Conservation (phyloP, 2,113 vertebrate genomes). For the Mustela nigripes region DNA sequence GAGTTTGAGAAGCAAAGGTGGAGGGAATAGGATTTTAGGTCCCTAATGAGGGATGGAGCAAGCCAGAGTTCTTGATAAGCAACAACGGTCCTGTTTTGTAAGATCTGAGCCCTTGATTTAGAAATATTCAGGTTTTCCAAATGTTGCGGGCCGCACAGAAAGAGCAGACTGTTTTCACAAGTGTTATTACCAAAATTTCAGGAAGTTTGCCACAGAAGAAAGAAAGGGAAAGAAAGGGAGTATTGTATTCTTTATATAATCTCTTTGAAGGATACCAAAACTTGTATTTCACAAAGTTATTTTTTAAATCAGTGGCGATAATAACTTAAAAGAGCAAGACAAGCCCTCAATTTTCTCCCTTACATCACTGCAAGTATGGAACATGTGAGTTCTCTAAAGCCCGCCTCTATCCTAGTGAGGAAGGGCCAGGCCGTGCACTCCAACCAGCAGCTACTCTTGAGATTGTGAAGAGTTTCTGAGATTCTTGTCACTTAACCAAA, state of each 20-base stretch:
- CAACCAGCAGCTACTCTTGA: background rate
- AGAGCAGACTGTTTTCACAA: background rate
- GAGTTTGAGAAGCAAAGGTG: background rate
- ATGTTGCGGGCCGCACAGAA: background rate
- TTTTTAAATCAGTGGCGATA: background rate
- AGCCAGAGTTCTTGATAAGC: background rate
- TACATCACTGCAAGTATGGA: background rate
- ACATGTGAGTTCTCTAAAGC: background rate
- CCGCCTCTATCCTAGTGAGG: background rate
- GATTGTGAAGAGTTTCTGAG: background rate
- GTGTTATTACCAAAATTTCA: background rate
- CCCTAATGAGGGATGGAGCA: background rate
- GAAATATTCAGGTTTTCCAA: background rate
- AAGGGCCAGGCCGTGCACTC: background rate
- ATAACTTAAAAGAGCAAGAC: background rate
- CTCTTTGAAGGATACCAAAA: background rate
- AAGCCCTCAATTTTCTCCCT: background rate
- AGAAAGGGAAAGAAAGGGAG: background rate
- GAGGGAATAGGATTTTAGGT: background rate
- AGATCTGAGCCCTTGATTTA: background rate
- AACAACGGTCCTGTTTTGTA: background rate
- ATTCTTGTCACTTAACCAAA: background rate
- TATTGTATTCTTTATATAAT: background rate
- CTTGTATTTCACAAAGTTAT: background rate
- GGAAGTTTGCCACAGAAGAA: background rate